phyloP scores from a whole-genome alignment of 2,113 vertebrate species.

The Myiopsitta monachus region DNA sequence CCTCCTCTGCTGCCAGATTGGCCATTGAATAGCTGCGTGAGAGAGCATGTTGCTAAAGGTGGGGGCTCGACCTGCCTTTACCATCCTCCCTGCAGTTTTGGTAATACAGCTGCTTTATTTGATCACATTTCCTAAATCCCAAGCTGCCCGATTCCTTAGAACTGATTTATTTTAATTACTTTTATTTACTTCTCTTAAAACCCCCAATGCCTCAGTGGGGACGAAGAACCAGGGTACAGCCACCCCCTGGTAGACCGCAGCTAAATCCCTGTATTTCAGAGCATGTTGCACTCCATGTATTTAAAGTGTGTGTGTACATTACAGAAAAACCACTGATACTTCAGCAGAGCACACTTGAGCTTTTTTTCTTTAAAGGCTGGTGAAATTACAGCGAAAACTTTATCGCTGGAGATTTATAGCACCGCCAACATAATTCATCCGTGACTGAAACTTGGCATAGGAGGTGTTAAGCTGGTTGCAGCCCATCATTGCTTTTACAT shows the following conservation, averaged over 20 bases:
- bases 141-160: neutral
- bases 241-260: neutral
- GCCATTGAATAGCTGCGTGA: neutral
- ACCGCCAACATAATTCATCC: neutral
- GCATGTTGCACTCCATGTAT: neutral
- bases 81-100: neutral
- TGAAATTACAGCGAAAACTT: neutral
- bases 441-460: constrained; percentile 17
- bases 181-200: neutral
- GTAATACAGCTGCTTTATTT: neutral
- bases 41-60: neutral
- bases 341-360: neutral
- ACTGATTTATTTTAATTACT: neutral
- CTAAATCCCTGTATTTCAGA: neutral
- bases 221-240: neutral
- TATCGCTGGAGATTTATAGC: neutral
- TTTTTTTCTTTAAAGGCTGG: neutral
- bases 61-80: neutral
- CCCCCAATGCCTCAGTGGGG: fast-evolving
- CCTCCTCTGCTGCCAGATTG: neutral
- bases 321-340: neutral
- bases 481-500: neutral
- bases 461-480: neutral
- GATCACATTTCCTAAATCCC: neutral
- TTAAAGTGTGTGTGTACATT: neutral